Evolutionary conservation across 2,113 vertebrate species (phyloP).

Genomic region (Stegastes partitus): DNA sequence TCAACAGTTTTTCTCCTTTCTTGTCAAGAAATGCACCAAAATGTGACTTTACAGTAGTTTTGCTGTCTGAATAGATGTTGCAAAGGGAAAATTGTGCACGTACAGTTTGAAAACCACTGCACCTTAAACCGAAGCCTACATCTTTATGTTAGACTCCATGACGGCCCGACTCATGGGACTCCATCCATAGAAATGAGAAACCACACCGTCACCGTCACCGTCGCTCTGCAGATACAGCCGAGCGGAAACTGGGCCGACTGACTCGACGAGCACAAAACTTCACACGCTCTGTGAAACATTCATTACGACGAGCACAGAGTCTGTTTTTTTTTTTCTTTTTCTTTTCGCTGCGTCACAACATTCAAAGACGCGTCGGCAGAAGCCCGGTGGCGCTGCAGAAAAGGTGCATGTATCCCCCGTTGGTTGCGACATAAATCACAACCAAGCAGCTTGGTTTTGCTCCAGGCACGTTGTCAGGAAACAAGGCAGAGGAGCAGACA

Average conservation of each 20-base stretch:
- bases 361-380: constrained; percentile 25
- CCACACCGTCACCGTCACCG: too few species aligned
- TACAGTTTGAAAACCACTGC: too few species aligned
- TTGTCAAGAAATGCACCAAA: neutral
- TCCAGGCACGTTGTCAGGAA: constrained; percentile 25
- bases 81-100: too few species aligned
- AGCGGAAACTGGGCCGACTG: constrained; percentile 36
- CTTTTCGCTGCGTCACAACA: constrained; percentile 3
- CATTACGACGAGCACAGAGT: constrained; percentile 24
- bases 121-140: too few species aligned
- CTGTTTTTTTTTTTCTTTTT: neutral
- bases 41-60: neutral
- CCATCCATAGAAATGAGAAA: neutral
- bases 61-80: neutral
- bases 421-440: constrained; percentile 35
- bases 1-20: neutral
- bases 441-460: constrained; percentile 11
- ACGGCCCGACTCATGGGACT: neutral
- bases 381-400: constrained; percentile 22
- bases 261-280: constrained; percentile 24
- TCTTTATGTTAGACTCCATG: neutral
- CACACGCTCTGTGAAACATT: constrained; percentile 45
- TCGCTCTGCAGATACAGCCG: neutral
- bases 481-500: neutral
- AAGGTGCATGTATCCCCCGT: constrained; percentile 25